A percentile compares a stretch with the other conserved stretches of the same genome.
Evolutionary conservation across 2,113 vertebrate species (phyloP).

Genomic region (Lates calcarifer): DNA sequence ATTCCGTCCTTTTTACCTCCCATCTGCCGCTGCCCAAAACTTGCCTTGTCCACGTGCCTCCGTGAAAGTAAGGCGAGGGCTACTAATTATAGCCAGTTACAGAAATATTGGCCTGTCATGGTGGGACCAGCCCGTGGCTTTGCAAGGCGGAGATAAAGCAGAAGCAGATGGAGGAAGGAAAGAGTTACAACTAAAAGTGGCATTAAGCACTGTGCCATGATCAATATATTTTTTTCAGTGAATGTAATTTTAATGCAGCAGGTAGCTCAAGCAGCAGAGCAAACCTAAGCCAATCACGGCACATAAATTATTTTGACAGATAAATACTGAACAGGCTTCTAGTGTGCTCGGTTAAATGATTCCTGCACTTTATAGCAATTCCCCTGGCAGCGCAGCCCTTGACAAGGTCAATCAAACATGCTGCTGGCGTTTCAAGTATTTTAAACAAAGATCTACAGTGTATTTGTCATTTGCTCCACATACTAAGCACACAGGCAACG

Average conservation of each 20-base stretch:
- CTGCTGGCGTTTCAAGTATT: constrained; percentile 22
- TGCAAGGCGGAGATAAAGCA: constrained; percentile 27
- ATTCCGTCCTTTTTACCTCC: background rate
- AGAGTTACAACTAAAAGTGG: background rate
- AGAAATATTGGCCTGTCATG: constrained; percentile 36
- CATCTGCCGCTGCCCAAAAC: background rate
- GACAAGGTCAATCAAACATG: constrained; percentile 41
- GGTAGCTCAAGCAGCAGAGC: constrained; percentile 1
- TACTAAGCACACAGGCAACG: background rate
- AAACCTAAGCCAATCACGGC: background rate
- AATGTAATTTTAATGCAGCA: constrained; percentile 38
- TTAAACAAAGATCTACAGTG: constrained; percentile 2
- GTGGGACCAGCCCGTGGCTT: constrained; percentile 19
- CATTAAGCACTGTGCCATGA: constrained; percentile 9
- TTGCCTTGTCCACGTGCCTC: constrained; percentile 12
- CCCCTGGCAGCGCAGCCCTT: background rate
- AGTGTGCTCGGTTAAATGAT: constrained; percentile 19
- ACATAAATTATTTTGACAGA: constrained; percentile 33
- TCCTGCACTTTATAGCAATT: background rate
- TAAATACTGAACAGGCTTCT: constrained; percentile 1
- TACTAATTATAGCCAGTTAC: constrained; percentile 67
- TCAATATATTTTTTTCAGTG: constrained; percentile 3
- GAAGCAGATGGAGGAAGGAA: background rate
- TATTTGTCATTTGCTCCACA: constrained; percentile 3
- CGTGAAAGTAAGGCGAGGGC: constrained; percentile 30